These are phyloP conservation scores for Drosophila sp. DNA, from an alignment of 1,140 invertebrate species.

Conservation along the genomic window DNA sequence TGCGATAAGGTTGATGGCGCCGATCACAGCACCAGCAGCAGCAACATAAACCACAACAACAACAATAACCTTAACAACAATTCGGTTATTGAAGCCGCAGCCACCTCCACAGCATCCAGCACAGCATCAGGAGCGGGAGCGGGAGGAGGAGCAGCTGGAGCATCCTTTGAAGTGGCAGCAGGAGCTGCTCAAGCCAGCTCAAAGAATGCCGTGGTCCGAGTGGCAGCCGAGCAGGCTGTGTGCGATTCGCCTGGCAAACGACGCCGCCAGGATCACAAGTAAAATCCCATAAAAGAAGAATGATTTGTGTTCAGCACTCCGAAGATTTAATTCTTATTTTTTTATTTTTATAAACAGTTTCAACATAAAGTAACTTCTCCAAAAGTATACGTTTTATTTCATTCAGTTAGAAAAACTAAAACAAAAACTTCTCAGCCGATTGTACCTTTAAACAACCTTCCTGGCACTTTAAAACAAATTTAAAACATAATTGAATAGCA, in stretches of 20 bases:
- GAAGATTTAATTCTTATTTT: too few species aligned
- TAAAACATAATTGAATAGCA: too few species aligned
- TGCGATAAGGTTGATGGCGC: constrained; percentile 78
- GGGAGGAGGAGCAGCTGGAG: constrained; percentile 9
- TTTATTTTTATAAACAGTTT: too few species aligned
- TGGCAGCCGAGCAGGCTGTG: constrained; percentile 60
- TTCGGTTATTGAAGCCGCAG: constrained; percentile 80
- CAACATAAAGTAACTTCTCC: too few species aligned
- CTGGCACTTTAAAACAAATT: too few species aligned
- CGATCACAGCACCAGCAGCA: constrained; percentile 40
- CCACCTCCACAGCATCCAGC: constrained; percentile 10
- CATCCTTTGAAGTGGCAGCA: constrained; percentile 1
- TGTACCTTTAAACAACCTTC: too few species aligned
- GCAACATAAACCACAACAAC: constrained; percentile 85
- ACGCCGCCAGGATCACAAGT: constrained; percentile 77
- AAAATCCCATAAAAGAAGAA: neutral
- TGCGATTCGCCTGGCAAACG: constrained; percentile 79
- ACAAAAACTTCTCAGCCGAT: too few species aligned
- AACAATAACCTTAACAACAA: constrained; percentile 88
- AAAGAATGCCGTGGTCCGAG: constrained; percentile 65
- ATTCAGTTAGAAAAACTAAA: neutral
- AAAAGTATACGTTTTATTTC: too few species aligned
- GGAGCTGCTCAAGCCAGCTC: constrained; percentile 27
- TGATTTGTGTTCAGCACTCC: too few species aligned
- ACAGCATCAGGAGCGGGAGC: constrained; percentile 16